These are phyloP conservation scores for Danaus chrysippus DNA, from an alignment of 2,888 invertebrate species.

Conservation along the genomic window DNA sequence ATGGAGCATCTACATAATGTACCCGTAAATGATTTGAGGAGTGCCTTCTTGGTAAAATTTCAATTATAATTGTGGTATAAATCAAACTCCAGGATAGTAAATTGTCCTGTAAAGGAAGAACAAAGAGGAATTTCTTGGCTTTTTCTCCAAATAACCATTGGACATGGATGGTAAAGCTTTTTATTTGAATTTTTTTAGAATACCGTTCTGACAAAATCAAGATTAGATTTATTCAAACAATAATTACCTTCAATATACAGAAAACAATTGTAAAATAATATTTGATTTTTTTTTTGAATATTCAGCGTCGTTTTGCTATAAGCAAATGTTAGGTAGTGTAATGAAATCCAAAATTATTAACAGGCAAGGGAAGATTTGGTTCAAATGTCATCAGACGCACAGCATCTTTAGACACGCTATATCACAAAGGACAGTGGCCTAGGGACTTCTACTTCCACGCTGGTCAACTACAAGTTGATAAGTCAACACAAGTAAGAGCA, in stretches of 20 bases:
- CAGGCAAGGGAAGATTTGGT: conserved; percentile 77
- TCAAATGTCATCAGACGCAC: conserved; percentile 85
- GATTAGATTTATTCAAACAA: too few relatives aligned
- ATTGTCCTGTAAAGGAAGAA: too few relatives aligned
- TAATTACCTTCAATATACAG: too few relatives aligned
- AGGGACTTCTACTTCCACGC: conserved; percentile 85
- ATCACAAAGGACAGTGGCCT: conserved; percentile 88
- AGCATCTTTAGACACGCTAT: conserved; percentile 88
- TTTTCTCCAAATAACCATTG: too few relatives aligned
- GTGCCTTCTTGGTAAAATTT: too few relatives aligned
- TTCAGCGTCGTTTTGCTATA: background rate
- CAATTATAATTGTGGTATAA: too few relatives aligned
- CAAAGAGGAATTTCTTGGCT: too few relatives aligned
- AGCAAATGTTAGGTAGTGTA: background rate
- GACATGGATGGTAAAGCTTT: too few relatives aligned
- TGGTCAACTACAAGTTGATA: conserved; percentile 84
- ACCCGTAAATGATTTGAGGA: too few relatives aligned
- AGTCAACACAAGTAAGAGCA: conserved; percentile 85
- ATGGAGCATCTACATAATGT: background rate
- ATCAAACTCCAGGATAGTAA: too few relatives aligned
- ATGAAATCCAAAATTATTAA: conserved; percentile 25
- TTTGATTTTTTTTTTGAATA: background rate
- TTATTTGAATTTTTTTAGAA: too few relatives aligned
- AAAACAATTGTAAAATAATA: background rate
- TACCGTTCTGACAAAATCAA: too few relatives aligned